Evolutionary conservation across 2,888 invertebrate genomes (phyloP).

Genomic region (Lampropteryx suffumata): DNA sequence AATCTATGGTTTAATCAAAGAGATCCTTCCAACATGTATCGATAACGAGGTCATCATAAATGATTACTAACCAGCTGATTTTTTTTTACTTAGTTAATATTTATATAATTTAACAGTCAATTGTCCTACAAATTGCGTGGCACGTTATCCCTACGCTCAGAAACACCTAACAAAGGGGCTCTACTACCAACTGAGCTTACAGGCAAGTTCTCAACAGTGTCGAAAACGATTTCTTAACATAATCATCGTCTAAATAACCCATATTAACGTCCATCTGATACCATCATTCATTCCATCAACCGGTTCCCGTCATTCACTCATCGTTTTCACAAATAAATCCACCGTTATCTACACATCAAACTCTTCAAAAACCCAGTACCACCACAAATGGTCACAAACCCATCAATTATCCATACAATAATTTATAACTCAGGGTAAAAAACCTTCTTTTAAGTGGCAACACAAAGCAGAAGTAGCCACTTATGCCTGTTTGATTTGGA

Average conservation of each 20-base stretch:
- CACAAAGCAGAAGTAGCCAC: constrained; percentile 35
- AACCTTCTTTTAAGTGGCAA: constrained; percentile 40
- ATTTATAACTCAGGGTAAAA: constrained; percentile 46
- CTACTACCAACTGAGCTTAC: no score
- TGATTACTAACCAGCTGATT: no score
- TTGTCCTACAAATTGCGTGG: no score
- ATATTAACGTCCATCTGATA: constrained; percentile 43
- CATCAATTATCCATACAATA: constrained; percentile 48
- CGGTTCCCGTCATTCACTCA: constrained; percentile 19
- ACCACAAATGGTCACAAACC: constrained; percentile 34
- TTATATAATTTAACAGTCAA: no score
- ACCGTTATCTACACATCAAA: constrained; percentile 25
- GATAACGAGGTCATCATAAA: no score
- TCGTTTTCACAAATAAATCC: constrained; percentile 23
- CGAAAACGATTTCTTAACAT: constrained; percentile 4
- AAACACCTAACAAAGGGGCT: no score
- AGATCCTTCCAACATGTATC: no score
- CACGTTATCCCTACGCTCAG: no score
- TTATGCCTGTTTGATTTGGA: constrained; percentile 66
- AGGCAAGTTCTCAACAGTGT: neutral
- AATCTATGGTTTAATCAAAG: no score
- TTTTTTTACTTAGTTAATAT: no score
- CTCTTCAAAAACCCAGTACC: constrained; percentile 32
- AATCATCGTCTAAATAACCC: constrained; percentile 20
- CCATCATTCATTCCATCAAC: constrained; percentile 18